phyloP scores from a whole-genome alignment of 2,113 vertebrate species.

The Pontoporia blainvillei region DNA sequence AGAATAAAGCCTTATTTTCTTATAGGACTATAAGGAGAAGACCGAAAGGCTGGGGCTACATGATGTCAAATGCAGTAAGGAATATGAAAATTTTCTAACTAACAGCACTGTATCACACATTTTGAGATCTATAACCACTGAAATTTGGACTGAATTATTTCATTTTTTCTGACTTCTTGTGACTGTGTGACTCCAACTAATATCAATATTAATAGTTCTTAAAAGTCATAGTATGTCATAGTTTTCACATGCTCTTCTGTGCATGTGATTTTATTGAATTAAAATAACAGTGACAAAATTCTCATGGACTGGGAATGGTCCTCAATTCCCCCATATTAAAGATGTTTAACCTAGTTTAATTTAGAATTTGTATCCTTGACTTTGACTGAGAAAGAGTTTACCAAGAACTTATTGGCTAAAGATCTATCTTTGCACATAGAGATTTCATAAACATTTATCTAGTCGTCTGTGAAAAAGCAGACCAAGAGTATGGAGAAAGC shows the following conservation, averaged over 20 bases:
- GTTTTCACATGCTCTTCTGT: not conserved
- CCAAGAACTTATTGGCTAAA: not conserved
- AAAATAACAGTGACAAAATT: not conserved
- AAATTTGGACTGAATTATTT: not conserved
- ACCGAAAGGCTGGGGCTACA: not conserved
- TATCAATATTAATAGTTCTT: not conserved
- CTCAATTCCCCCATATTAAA: not conserved
- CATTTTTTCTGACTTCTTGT: slow-evolving; percentile 15
- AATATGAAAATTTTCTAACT: not conserved
- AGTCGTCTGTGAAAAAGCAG: not conserved
- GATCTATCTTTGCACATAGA: not conserved
- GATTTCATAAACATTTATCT: not conserved
- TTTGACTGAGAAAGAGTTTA: not conserved
- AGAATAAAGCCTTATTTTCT: slow-evolving; percentile 45
- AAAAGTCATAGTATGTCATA: not conserved
- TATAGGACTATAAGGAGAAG: not conserved
- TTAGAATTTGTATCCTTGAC: not conserved
- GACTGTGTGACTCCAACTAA: not conserved
- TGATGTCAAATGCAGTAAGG: slow-evolving; percentile 10
- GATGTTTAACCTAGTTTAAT: not conserved
- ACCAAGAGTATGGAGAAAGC: not conserved
- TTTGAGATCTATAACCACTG: not conserved
- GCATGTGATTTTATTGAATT: not conserved
- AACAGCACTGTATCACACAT: not conserved
- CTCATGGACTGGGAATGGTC: not conserved